phyloP scores from a whole-genome alignment of 2,888 invertebrate species.

The Eupithecia centaureata region DNA sequence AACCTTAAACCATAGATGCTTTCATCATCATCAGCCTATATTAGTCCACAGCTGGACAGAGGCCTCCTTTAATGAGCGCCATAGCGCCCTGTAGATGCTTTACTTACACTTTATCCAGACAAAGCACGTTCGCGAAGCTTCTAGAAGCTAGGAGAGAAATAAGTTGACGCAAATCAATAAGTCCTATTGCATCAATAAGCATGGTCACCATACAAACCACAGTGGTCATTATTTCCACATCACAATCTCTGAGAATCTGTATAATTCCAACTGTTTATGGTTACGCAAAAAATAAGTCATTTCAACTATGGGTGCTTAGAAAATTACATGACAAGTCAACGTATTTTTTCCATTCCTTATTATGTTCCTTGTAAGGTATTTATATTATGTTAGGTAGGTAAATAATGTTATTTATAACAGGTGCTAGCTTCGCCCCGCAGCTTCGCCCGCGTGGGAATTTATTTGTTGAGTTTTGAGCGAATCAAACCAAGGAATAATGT shows the following conservation, averaged over 20 bases:
- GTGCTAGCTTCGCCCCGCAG: no score
- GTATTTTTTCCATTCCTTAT: conserved; percentile 8
- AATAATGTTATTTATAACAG: not conserved
- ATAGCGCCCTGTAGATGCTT: no score
- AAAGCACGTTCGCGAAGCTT: not conserved
- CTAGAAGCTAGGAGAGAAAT: not conserved
- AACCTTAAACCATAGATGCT: no score
- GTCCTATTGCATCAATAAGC: not conserved
- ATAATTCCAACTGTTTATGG: conserved; percentile 36
- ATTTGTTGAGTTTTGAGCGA: no score
- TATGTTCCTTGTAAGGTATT: not conserved
- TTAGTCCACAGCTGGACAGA: no score
- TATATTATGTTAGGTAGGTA: not conserved
- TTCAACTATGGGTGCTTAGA: conserved; percentile 4
- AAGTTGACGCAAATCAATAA: not conserved
- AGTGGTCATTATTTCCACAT: conserved; percentile 56
- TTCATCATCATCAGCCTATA: no score
- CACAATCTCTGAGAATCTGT: conserved; percentile 43
- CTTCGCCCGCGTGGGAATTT: no score
- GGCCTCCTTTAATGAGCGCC: no score
- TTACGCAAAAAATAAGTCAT: conserved; percentile 40
- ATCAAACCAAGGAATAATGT: no score
- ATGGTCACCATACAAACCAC: conserved; percentile 25
- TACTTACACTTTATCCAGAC: not conserved
- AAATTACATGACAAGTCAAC: conserved; percentile 11